A percentile compares a stretch with the other conserved stretches of the same genome.
phyloP scores from a whole-genome alignment of 2,888 invertebrate genomes.

The Peribatodes rhomboidaria region DNA sequence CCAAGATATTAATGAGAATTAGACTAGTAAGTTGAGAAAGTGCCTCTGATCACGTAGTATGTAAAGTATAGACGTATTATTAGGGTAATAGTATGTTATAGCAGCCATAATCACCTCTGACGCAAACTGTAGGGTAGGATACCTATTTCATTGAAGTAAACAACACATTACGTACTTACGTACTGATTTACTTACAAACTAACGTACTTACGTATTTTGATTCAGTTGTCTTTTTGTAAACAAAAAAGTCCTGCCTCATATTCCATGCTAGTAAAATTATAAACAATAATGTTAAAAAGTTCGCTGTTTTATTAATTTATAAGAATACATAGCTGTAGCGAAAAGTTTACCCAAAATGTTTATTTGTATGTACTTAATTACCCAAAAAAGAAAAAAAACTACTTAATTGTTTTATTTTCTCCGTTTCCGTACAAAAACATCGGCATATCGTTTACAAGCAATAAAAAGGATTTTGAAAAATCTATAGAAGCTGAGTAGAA shows the following conservation, averaged over 20 bases:
- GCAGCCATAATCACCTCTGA: neutral
- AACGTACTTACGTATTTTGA: neutral
- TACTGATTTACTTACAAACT: too few species aligned
- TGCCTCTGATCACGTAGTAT: constrained; percentile 26
- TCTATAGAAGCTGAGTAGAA: constrained; percentile 55
- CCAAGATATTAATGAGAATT: constrained; percentile 30
- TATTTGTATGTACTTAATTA: too few species aligned
- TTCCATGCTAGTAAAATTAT: too few species aligned
- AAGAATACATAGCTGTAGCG: too few species aligned
- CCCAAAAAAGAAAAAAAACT: too few species aligned
- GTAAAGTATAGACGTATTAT: neutral
- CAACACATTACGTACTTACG: neutral
- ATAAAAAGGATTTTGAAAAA: constrained; percentile 28
- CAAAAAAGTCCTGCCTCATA: neutral
- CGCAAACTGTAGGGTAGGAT: constrained; percentile 4
- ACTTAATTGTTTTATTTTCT: too few species aligned
- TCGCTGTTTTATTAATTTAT: too few species aligned
- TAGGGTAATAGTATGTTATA: constrained; percentile 1
- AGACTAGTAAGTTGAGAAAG: constrained; percentile 7
- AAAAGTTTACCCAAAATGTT: too few species aligned
- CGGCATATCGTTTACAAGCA: neutral
- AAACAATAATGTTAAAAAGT: too few species aligned
- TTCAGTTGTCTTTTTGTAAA: neutral
- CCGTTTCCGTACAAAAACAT: too few species aligned
- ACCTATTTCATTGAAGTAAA: neutral